phyloP scores from a whole-genome alignment of 2,888 invertebrate species.

The Psylliodes chrysocephalus region DNA sequence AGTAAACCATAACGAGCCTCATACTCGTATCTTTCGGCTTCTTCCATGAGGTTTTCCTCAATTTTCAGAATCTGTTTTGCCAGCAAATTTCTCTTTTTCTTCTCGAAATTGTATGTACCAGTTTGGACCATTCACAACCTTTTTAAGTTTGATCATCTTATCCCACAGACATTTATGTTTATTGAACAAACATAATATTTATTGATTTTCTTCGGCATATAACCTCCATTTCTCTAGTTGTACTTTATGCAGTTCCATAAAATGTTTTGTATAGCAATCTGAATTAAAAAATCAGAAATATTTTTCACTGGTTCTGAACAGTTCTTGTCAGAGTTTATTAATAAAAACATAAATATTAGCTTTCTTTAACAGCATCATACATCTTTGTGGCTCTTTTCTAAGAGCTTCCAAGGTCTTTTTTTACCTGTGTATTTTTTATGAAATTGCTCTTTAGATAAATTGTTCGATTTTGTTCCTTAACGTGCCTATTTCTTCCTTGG shows the following conservation, averaged over 20 bases:
- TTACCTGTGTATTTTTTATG: constrained; percentile 71
- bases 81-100: too few relatives aligned
- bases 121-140: too few relatives aligned
- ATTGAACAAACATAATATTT: too few relatives aligned
- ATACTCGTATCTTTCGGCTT: too few relatives aligned
- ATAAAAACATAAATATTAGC: constrained; percentile 77
- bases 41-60: too few relatives aligned
- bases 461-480: constrained; percentile 66
- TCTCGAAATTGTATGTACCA: too few relatives aligned
- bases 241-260: constrained; percentile 80
- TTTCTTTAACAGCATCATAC: constrained; percentile 78
- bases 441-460: constrained; percentile 71
- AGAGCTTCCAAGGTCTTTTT: constrained; percentile 69
- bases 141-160: too few relatives aligned
- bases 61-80: too few relatives aligned
- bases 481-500: constrained; percentile 67
- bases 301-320: constrained; percentile 71
- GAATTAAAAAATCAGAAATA: constrained; percentile 73
- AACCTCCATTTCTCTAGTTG: constrained; percentile 77
- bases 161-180: too few relatives aligned
- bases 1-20: too few relatives aligned
- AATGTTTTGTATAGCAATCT: constrained; percentile 81
- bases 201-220: constrained; percentile 74
- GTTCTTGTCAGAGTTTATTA: constrained; percentile 75
- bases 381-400: constrained; percentile 77